Evolutionary conservation across 2,888 invertebrate genomes (phyloP).

Genomic region (Branchipolynoe longqiensis): DNA sequence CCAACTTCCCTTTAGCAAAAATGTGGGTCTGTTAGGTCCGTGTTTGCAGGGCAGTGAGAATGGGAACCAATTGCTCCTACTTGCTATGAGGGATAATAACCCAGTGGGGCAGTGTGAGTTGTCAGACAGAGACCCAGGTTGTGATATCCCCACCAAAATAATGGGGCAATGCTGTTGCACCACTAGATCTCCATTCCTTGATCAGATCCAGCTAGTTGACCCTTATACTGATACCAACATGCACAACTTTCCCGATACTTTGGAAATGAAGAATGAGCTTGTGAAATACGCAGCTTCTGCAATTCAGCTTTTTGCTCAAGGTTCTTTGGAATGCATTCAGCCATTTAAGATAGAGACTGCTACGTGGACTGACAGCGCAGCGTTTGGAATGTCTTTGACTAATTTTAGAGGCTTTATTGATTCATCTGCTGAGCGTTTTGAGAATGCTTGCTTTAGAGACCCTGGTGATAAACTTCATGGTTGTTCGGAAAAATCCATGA

Average conservation of each 20-base stretch:
- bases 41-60: slow-evolving; percentile 29
- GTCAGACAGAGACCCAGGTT: slow-evolving; percentile 51
- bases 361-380: slow-evolving; percentile 35
- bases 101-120: slow-evolving; percentile 1
- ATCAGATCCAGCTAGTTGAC: slow-evolving; percentile 26
- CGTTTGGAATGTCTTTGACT: slow-evolving; percentile 41
- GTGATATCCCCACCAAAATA: slow-evolving; percentile 8
- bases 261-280: slow-evolving; percentile 44
- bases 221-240: slow-evolving; percentile 18
- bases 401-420: slow-evolving; percentile 32
- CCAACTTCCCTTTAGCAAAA: background rate
- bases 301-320: slow-evolving; percentile 37
- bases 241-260: slow-evolving; percentile 25
- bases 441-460: slow-evolving; percentile 38
- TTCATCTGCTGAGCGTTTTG: slow-evolving; percentile 51
- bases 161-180: slow-evolving; percentile 41
- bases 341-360: slow-evolving; percentile 27
- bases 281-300: slow-evolving; percentile 12
- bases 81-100: slow-evolving; percentile 22
- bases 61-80: slow-evolving; percentile 25
- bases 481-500: slow-evolving; percentile 39
- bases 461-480: slow-evolving; percentile 42
- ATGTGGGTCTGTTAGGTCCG: background rate
- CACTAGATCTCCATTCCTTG: slow-evolving; percentile 54
- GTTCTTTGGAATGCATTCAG: slow-evolving; percentile 31